These are phyloP conservation scores for Hypomesus transpacificus DNA, from an alignment of 2,113 vertebrate species.

Conservation along the genomic window DNA sequence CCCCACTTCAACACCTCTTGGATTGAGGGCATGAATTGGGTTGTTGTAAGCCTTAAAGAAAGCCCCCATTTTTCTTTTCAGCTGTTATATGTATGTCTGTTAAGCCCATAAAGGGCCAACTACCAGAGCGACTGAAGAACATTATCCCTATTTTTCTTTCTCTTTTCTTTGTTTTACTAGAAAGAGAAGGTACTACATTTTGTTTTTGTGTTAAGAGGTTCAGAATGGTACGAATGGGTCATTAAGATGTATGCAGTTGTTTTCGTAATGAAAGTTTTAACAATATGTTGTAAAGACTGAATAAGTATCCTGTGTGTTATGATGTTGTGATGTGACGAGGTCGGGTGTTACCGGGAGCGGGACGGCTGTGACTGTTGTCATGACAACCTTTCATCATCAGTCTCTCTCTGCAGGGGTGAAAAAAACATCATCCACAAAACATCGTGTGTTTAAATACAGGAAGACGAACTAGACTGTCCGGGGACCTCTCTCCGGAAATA, in stretches of 20 bases:
- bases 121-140: not conserved
- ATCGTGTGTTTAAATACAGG: not conserved
- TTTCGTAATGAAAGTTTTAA: conserved; percentile 3
- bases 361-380: conserved; percentile 26
- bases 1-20: no score
- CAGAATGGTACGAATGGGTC: conserved; percentile 1
- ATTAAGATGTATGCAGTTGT: conserved; percentile 6
- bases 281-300: conserved; percentile 11
- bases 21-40: conserved; percentile 12
- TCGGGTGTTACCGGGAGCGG: not conserved
- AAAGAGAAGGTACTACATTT: conserved; percentile 1
- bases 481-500: conserved; percentile 18
- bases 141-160: not conserved
- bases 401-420: not conserved
- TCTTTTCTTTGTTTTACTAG: not conserved
- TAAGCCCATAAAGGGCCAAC: conserved; percentile 2
- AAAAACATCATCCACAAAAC: conserved; percentile 5
- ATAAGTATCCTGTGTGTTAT: conserved; percentile 1
- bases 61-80: not conserved
- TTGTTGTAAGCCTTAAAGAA: conserved; percentile 46
- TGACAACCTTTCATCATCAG: not conserved
- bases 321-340: not conserved
- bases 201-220: not conserved
- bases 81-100: conserved; percentile 2
- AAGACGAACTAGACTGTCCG: not conserved